Percentiles rank a stretch among this genome's conserved stretches.
These are phyloP conservation scores for Ammospiza caudacuta DNA, from an alignment of 2,113 vertebrate genomes.

Conservation along the genomic window DNA sequence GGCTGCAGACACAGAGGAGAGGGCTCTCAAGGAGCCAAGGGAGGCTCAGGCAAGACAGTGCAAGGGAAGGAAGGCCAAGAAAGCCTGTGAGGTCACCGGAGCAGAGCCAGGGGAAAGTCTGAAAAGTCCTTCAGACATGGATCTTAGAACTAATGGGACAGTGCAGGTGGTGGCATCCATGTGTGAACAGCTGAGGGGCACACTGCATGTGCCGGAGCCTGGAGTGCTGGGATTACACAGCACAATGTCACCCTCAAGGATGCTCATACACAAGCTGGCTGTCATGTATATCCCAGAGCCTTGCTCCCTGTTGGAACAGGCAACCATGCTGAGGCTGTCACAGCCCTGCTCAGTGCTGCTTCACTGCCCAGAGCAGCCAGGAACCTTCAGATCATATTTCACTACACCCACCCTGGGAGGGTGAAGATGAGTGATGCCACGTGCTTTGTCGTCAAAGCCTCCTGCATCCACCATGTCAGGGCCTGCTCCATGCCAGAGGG, in stretches of 20 bases:
- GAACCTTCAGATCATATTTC: background rate
- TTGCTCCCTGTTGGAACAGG: background rate
- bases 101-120: background rate
- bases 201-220: background rate
- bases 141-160: background rate
- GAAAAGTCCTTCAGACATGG: background rate
- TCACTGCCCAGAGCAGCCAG: background rate
- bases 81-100: background rate
- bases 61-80: background rate
- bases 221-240: accelerated
- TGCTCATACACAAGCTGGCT: background rate
- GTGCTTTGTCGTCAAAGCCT: background rate
- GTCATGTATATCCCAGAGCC: background rate
- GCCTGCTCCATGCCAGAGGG: accelerated
- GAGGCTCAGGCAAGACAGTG: background rate
- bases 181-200: background rate
- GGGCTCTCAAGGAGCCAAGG: background rate
- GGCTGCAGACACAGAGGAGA: background rate
- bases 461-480: background rate
- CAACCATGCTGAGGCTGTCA: background rate
- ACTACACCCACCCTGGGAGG: background rate
- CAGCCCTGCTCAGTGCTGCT: background rate
- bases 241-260: background rate
- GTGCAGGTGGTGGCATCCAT: background rate
- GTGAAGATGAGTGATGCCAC: background rate